Base-by-base conservation (phyloP, 2,888 invertebrate genomes). In the Meiosimyza decipiens region DNA sequence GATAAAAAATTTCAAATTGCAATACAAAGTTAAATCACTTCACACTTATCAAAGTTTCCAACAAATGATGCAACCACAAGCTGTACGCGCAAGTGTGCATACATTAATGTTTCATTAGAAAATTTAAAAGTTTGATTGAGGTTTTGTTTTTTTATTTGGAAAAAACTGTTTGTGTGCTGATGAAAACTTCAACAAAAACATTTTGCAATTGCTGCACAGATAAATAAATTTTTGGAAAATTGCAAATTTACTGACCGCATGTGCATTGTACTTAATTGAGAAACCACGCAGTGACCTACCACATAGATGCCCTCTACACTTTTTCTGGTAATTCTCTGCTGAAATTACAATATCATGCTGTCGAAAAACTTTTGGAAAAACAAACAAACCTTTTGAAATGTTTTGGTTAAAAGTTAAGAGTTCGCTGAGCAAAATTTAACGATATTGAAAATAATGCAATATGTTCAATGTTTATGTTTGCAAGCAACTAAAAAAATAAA, bases 61-160 rank as follows among this genome's bases (percentile, higher is more conserved):
- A 57, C 15, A 49, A 40, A 16, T 49, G 12, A 2, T 55, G 60
- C 28, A 71, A 74, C 73, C 77, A 63, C 77, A 76, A 76, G 76
- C 75, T 77, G 72, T 70, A 69, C 74, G 74, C 71, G 65, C 71
- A 64, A 74, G 9, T 40, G 40, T 76, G 71, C 76, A 75, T 51
- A 72, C 71, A 76, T 76, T 77, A 77, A 76, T 76, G 75, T 77
- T 77, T 77, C 73, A 77, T 76, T 73, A 74, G 73, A 73, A 75
- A 74, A 75, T 76, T 75, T 73, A 69, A 73, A 71, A 72, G 65
- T 67, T 73, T 73, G 66, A n/a, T 40, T 6, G 40, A 55, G 28
- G 28, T 28, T 28, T 28, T 12, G 33, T 59, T 71, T 57, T 60
- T 54, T 15, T 47, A 13, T 57, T 65, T 59, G 47, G 59, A 33